Evolutionary conservation across 2,888 invertebrate genomes (phyloP).

Genomic region (Caenorhabditis parvicauda): DNA sequence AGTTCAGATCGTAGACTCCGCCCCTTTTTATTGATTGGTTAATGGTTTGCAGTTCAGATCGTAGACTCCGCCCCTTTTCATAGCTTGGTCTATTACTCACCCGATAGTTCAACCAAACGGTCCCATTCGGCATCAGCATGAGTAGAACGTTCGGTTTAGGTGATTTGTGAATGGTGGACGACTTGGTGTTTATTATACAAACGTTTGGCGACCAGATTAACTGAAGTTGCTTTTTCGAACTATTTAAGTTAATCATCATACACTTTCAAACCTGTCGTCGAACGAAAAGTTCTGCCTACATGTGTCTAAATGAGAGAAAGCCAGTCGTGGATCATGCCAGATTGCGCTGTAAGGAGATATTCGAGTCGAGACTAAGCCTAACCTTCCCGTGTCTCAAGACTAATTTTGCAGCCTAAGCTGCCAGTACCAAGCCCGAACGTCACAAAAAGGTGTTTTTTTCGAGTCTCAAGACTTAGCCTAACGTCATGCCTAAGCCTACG

Average conservation of each 20-base stretch:
- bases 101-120: slow-evolving; percentile 58
- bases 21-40: no score
- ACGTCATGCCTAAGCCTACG: no score
- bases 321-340: slow-evolving; percentile 56
- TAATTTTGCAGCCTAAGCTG: no score
- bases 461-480: no score
- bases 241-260: slow-evolving; percentile 5
- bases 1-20: no score
- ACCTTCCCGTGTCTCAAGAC: no score
- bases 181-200: slow-evolving; percentile 56
- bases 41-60: no score
- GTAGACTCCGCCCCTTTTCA: no score
- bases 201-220: slow-evolving; percentile 60
- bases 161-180: slow-evolving; percentile 47
- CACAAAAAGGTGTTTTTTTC: no score
- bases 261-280: slow-evolving; percentile 57
- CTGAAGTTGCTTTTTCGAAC: slow-evolving; percentile 16
- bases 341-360: slow-evolving; percentile 36
- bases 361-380: background rate
- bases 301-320: slow-evolving; percentile 48
- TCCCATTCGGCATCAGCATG: slow-evolving; percentile 58
- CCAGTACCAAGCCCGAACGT: no score
- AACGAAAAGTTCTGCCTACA: slow-evolving; percentile 56
- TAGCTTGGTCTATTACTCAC: no score
- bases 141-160: slow-evolving; percentile 57